Conservation (phyloP, 1,140 invertebrate species). For the Drosophila yakuba region DNA sequence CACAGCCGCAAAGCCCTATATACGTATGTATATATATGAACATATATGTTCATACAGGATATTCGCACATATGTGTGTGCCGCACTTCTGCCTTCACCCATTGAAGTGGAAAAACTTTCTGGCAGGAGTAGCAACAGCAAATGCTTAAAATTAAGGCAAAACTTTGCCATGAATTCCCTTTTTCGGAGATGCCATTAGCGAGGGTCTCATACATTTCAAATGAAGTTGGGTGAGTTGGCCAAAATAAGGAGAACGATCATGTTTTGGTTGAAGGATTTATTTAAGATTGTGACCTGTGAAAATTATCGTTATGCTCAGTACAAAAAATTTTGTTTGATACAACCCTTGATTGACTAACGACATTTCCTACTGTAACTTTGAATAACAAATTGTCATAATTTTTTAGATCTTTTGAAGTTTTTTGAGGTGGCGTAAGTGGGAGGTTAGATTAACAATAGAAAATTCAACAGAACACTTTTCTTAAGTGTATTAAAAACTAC, state of each 20-base stretch:
- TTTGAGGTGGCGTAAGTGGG: too few relatives aligned
- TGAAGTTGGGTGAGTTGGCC: constrained; percentile 32
- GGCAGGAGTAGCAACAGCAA: constrained; percentile 59
- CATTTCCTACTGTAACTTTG: too few relatives aligned
- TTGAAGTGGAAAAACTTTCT: constrained; percentile 79
- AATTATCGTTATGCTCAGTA: not conserved
- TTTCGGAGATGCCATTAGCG: constrained; percentile 17
- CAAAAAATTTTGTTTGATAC: not conserved
- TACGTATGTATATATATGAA: not conserved
- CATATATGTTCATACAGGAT: constrained; percentile 23
- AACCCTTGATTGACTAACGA: too few relatives aligned
- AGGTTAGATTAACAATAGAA: too few relatives aligned
- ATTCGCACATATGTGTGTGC: constrained; percentile 31
- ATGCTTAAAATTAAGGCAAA: constrained; percentile 74
- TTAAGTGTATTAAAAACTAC: not conserved
- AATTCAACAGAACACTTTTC: too few relatives aligned
- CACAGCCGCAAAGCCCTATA: constrained; percentile 20
- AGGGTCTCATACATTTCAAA: constrained; percentile 30
- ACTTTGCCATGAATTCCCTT: constrained; percentile 50
- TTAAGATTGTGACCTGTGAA: not conserved
- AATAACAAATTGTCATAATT: too few relatives aligned
- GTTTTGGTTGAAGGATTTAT: not conserved
- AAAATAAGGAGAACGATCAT: constrained; percentile 29
- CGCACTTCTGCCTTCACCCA: constrained; percentile 24
- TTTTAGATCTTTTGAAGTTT: too few relatives aligned